Conservation (phyloP, 2,888 invertebrate genomes). For the Nemapogon koenigi region DNA sequence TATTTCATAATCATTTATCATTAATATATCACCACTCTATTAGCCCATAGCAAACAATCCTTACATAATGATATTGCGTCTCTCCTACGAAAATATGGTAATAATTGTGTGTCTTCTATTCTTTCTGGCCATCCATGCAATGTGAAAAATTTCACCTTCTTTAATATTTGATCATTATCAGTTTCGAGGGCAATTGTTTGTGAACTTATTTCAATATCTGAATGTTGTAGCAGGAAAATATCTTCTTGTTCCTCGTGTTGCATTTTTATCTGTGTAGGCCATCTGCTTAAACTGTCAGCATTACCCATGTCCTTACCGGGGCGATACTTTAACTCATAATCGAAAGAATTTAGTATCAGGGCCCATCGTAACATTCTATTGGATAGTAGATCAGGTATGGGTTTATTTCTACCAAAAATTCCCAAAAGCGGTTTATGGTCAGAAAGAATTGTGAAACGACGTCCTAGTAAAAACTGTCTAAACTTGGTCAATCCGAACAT, state of each 20-base stretch:
- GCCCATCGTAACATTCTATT: constrained; percentile 18
- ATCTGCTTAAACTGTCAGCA: constrained; percentile 2
- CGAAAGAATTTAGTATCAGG: constrained; percentile 13
- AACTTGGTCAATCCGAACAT: constrained; percentile 18
- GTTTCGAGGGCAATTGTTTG: constrained; percentile 6
- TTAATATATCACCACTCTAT: constrained; percentile 11
- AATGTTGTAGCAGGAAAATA: constrained; percentile 5
- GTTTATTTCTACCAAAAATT: constrained; percentile 12
- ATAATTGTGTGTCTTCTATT: background rate
- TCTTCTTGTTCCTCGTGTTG: background rate
- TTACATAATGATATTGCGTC: constrained; percentile 5
- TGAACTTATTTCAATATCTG: background rate
- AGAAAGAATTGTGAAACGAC: constrained; percentile 14
- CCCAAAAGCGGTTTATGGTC: constrained; percentile 17
- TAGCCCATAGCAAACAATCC: constrained; percentile 13
- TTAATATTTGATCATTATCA: constrained; percentile 1
- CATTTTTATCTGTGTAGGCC: background rate
- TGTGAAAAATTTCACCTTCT: constrained; percentile 5
- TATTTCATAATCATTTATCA: constrained; percentile 3
- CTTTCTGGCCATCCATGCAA: constrained; percentile 5
- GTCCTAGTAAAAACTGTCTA: constrained; percentile 14
- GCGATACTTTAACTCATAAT: constrained; percentile 6
- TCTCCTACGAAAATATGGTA: constrained; percentile 1
- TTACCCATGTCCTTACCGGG: constrained; percentile 4
- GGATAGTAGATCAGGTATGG: constrained; percentile 16